Evolutionary conservation across 37 sponge, comb jelly and placozoan species (phyloP).

Genomic region (Mnemiopsis leidyi): DNA sequence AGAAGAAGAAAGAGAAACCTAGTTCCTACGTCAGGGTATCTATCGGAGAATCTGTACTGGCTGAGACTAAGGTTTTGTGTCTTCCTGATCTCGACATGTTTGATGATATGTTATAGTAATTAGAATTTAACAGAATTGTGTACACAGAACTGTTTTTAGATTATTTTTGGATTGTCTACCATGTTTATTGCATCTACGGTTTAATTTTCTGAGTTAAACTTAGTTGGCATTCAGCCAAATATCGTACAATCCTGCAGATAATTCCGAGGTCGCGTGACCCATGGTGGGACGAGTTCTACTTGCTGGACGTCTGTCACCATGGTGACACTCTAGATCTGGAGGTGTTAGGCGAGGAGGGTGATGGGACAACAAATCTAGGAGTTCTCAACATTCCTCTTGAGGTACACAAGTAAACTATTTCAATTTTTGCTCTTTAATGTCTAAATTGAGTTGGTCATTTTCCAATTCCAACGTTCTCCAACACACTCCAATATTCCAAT

Average conservation of each 20-base stretch:
- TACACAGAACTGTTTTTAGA: no score
- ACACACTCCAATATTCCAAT: no score
- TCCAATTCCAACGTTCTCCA: no score
- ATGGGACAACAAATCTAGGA: not conserved
- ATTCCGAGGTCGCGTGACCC: not conserved
- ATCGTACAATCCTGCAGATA: not conserved
- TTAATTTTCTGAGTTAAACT: no score
- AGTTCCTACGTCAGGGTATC: not conserved
- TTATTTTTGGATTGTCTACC: no score
- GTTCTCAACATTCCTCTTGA: not conserved
- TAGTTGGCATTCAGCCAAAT: no score
- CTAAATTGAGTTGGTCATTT: no score
- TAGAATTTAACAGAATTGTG: no score
- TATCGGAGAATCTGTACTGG: not conserved
- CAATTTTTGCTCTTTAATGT: no score
- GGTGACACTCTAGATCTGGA: conserved; percentile 9
- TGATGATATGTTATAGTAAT: no score
- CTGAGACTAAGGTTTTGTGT: not conserved
- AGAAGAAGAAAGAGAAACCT: not conserved
- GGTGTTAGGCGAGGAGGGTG: not conserved
- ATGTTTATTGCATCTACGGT: no score
- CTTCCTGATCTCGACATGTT: no score
- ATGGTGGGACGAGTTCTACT: conserved; percentile 23
- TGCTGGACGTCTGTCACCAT: not conserved
- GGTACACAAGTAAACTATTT: not conserved